Percentiles rank a stretch among this genome's conserved stretches.
phyloP scores from a whole-genome alignment of 2,113 vertebrate species.

The Muntiacus reevesi region DNA sequence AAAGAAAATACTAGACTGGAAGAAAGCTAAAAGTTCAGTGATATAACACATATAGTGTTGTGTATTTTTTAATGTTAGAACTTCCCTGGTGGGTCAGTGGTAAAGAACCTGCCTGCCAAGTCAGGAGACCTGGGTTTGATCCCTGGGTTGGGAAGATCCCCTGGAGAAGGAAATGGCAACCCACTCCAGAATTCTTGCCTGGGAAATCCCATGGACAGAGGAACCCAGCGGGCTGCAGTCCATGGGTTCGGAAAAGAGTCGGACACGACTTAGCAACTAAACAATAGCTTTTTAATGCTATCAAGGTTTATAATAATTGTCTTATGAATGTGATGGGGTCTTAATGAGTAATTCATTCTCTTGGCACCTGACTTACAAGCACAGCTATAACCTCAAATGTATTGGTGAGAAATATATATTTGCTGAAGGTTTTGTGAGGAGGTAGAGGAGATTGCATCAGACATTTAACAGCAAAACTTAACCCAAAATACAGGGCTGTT shows the following conservation, averaged over 20 bases:
- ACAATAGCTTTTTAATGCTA: background rate
- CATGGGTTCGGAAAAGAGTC: background rate
- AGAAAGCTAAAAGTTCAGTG: background rate
- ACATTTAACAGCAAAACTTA: background rate
- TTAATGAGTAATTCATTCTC: background rate
- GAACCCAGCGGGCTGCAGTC: rapidly evolving
- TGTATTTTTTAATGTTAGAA: background rate
- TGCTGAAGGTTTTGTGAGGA: background rate
- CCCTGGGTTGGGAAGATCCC: background rate
- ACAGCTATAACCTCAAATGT: background rate
- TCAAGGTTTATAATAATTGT: background rate
- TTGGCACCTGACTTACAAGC: background rate
- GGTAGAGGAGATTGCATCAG: background rate
- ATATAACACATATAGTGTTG: background rate
- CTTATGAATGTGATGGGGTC: background rate
- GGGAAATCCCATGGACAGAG: background rate
- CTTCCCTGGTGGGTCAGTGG: background rate
- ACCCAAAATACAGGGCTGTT: background rate
- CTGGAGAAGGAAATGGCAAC: background rate
- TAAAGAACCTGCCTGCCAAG: background rate
- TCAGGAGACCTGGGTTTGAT: background rate
- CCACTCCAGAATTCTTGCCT: background rate
- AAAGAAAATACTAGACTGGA: background rate
- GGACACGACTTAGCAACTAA: background rate
- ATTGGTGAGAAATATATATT: background rate